Percentiles rank a stretch among this genome's conserved stretches.
Evolutionary conservation across 2,888 invertebrate genomes (phyloP).

Genomic region (Cepaea hortensis): DNA sequence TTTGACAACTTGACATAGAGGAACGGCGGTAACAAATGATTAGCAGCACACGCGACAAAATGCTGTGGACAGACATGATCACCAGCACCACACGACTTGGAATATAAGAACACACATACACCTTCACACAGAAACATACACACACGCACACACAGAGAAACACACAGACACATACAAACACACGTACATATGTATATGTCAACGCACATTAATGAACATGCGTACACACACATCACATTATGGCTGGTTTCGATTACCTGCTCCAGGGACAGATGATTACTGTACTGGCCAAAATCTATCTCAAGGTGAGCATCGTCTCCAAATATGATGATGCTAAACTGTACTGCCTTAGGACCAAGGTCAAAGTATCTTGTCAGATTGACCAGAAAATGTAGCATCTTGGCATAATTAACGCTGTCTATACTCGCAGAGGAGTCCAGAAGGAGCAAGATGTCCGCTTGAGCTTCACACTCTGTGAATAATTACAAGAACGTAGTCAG

Average conservation of each 20-base stretch:
- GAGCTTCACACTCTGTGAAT: slow-evolving; percentile 13
- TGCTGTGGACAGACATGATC: no score
- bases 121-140: no score
- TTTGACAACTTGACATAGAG: no score
- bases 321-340: slow-evolving; percentile 26
- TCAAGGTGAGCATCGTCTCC: slow-evolving; percentile 30
- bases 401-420: not conserved
- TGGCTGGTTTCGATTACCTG: slow-evolving; percentile 8
- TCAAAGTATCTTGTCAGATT: slow-evolving; percentile 25
- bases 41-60: no score
- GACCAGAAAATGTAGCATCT: slow-evolving; percentile 14
- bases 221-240: not conserved
- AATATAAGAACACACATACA: no score
- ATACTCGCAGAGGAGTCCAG: slow-evolving; percentile 33
- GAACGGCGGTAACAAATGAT: no score
- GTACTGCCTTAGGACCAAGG: slow-evolving; percentile 16
- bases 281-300: slow-evolving; percentile 28
- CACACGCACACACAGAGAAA: no score
- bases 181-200: not conserved
- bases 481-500: not conserved
- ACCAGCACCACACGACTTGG: no score
- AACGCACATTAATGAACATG: not conserved
- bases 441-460: slow-evolving; percentile 22
- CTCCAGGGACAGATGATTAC: slow-evolving; percentile 9
- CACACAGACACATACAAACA: no score